Conservation (phyloP, 2,888 invertebrate genomes). For the Drosophila quasianomalipes region DNA sequence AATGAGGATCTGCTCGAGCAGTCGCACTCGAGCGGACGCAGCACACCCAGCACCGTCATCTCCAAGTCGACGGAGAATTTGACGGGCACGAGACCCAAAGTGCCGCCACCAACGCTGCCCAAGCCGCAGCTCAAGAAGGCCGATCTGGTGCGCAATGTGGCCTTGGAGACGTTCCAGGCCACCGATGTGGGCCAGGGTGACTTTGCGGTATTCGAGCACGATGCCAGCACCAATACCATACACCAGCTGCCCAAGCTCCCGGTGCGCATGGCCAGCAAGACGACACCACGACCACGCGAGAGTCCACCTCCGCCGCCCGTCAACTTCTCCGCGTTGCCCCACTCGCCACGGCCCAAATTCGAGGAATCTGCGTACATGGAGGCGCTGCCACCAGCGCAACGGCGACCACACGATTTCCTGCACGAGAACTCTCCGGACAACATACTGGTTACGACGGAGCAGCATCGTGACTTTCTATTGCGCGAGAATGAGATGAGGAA, state of each 20-base stretch:
- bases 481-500: slow-evolving; percentile 85
- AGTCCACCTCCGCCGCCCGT: slow-evolving; percentile 85
- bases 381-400: slow-evolving; percentile 82
- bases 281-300: slow-evolving; percentile 81
- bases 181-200: slow-evolving; percentile 84
- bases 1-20: slow-evolving; percentile 82
- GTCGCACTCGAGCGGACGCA: slow-evolving; percentile 64
- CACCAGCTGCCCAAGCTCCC: slow-evolving; percentile 78
- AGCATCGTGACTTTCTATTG: slow-evolving; percentile 84
- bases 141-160: slow-evolving; percentile 83
- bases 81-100: slow-evolving; percentile 70
- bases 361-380: slow-evolving; percentile 81
- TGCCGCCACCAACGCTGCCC: slow-evolving; percentile 78
- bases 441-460: slow-evolving; percentile 84
- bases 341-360: slow-evolving; percentile 49
- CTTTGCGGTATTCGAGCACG: slow-evolving; percentile 85
- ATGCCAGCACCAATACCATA: slow-evolving; percentile 84
- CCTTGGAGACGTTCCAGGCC: slow-evolving; percentile 83
- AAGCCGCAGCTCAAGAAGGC: slow-evolving; percentile 84
- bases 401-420: slow-evolving; percentile 80
- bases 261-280: slow-evolving; percentile 65
- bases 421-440: slow-evolving; percentile 85
- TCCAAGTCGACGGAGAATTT: slow-evolving; percentile 81
- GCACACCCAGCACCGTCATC: slow-evolving; percentile 67
- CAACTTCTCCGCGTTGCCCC: slow-evolving; percentile 83